phyloP scores from a whole-genome alignment of 2,888 invertebrate genomes.

The Dasysyrphus albostriatus region DNA sequence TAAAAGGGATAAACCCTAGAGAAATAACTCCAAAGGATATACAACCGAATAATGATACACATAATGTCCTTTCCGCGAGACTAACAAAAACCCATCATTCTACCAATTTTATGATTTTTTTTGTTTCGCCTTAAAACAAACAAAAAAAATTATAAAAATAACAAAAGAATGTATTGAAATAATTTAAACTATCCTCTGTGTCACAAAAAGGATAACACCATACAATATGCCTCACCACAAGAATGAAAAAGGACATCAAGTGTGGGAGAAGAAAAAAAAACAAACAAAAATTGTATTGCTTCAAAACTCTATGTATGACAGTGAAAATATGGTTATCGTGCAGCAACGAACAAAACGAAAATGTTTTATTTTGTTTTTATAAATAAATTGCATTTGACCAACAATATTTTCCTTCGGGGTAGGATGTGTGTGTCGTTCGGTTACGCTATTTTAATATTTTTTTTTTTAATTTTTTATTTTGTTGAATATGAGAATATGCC shows the following conservation, averaged over 20 bases:
- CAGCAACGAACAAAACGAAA: conserved; percentile 17
- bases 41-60: conserved; percentile 29
- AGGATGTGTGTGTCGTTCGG: conserved; percentile 36
- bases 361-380: conserved; percentile 34
- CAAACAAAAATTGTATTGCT: conserved; percentile 15
- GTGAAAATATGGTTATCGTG: conserved; percentile 62
- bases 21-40: conserved; percentile 45
- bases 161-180: conserved; percentile 42
- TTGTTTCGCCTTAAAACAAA: conserved; percentile 20
- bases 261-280: not conserved
- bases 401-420: conserved; percentile 54
- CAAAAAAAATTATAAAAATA: not conserved
- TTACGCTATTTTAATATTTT: conserved; percentile 63
- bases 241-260: conserved; percentile 48
- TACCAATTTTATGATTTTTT: not conserved
- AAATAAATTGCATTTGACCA: conserved; percentile 72
- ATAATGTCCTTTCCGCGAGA: conserved; percentile 42
- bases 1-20: conserved; percentile 37
- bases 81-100: conserved; percentile 14
- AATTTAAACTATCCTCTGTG: conserved; percentile 53
- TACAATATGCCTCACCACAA: conserved; percentile 38
- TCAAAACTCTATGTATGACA: conserved; percentile 53
- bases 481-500: conserved; percentile 20
- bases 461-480: conserved; percentile 30
- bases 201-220: conserved; percentile 35